A percentile compares a stretch with the other conserved stretches of the same genome.
Conservation (phyloP, 1,140 invertebrate genomes). For the Drosophila setifemur region DNA sequence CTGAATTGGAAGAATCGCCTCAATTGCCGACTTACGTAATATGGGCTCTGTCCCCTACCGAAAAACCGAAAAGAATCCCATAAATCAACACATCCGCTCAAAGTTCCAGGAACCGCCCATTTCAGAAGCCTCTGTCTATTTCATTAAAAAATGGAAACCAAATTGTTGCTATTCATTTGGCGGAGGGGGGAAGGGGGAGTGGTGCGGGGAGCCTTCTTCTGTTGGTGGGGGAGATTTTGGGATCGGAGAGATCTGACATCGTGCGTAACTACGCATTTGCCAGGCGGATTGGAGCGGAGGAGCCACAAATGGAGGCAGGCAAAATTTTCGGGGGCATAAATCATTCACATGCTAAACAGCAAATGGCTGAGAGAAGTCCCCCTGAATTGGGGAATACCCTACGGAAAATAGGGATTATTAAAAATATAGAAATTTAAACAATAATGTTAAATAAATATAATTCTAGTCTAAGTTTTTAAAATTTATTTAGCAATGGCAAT, state of each 20-base stretch:
- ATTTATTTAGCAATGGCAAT: too few species aligned
- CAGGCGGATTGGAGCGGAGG: constrained; percentile 33
- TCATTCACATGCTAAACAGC: constrained; percentile 57
- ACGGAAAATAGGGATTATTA: too few species aligned
- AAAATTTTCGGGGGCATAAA: constrained; percentile 59
- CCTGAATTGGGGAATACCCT: constrained; percentile 2
- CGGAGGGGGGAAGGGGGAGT: constrained; percentile 13
- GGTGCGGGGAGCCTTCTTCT: not conserved
- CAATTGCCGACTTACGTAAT: constrained; percentile 70
- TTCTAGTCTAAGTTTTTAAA: too few species aligned
- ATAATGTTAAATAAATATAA: too few species aligned
- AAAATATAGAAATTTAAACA: not conserved
- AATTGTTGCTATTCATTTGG: constrained; percentile 63
- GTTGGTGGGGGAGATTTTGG: constrained; percentile 12
- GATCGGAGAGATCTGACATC: constrained; percentile 19
- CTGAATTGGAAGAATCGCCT: constrained; percentile 54
- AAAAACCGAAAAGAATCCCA: constrained; percentile 41
- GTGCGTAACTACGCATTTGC: constrained; percentile 74
- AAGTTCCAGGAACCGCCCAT: constrained; percentile 73
- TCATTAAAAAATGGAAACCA: constrained; percentile 53
- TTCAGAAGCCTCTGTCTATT: constrained; percentile 55
- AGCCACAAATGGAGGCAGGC: constrained; percentile 28
- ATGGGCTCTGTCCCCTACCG: not conserved
- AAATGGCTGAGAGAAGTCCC: not conserved
- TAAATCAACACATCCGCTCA: constrained; percentile 77